Conservation (phyloP, 2,888 invertebrate species). For the Adelphocoris suturalis region DNA sequence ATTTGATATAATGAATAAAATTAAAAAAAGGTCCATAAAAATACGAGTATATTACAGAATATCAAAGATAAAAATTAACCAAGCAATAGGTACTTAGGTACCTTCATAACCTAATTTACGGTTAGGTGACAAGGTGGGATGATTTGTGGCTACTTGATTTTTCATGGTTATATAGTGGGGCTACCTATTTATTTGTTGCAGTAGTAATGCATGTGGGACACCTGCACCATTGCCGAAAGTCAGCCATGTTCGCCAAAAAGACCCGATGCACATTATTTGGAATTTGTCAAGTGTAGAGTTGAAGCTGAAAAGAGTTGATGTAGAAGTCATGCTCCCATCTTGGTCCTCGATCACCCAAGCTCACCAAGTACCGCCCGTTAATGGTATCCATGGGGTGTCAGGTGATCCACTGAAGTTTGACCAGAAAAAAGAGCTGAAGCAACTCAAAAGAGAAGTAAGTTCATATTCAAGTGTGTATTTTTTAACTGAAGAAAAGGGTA, state of each 20-base stretch:
- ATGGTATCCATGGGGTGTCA: not conserved
- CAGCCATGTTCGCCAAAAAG: conserved; percentile 84
- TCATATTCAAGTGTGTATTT: not conserved
- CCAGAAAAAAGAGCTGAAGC: conserved; percentile 66
- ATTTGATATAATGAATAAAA: too few relatives aligned
- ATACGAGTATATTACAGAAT: too few relatives aligned
- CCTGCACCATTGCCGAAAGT: conserved; percentile 77
- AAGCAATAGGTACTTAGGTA: too few relatives aligned
- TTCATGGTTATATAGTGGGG: too few relatives aligned
- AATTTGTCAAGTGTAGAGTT: conserved; percentile 77
- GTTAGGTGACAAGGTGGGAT: too few relatives aligned
- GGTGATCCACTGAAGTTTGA: not conserved
- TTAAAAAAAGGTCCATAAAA: too few relatives aligned
- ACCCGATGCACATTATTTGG: conserved; percentile 77
- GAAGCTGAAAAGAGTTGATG: conserved; percentile 71
- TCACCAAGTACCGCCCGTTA: not conserved
- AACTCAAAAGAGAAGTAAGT: conserved; percentile 68
- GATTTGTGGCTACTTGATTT: too few relatives aligned
- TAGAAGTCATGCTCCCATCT: not conserved
- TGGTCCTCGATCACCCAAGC: conserved; percentile 53
- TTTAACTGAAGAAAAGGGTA: too few relatives aligned
- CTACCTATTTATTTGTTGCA: too few relatives aligned
- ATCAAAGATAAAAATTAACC: too few relatives aligned
- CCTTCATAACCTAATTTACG: too few relatives aligned
- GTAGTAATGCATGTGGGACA: not conserved